Base-by-base conservation (phyloP, 2,797 vertebrate genomes). In the Caiman crocodilus region DNA sequence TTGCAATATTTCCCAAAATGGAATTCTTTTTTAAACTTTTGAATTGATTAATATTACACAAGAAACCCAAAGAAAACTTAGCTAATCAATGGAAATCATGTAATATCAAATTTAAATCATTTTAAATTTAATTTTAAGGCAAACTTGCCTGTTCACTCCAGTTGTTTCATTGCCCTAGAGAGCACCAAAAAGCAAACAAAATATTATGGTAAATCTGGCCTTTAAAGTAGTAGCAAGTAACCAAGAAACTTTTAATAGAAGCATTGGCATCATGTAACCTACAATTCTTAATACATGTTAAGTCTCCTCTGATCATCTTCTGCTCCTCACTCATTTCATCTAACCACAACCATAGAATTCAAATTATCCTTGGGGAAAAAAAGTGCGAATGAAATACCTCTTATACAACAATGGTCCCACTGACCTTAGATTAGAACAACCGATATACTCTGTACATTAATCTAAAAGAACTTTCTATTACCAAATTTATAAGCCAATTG, bases 401-500 rank as follows among this genome's bases (percentile, higher is more conserved):
- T 85, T 65, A 28, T 9, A 2, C 20, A 32, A 65, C 42, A 86
- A 50, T 11, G 87, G 28, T 30, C 82, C 75, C 77, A 86, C 79
- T 57, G 42, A 50, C 42, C 42, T 50, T 50, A 79, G 30, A 89
- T 84, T 80, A 79, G 73, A 86, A 74, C 55, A 71, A 85, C 55
- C 14, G 0, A 83, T 80, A 76, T 3, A 9, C 14, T 80, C 74
- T 59, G 65, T 23, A 26, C 18, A 80, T 80, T 89, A 25, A 82
- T 30, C 58, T 71, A n/a, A 64, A 59, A 59, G 58, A 16, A 21
- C 15, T 59, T 59, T 21, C 58, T 59, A 4, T 17, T 14, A 42
- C 69, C 6, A 55, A 4, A 28, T 59, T 8, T 14, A 21, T 4
- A 2, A 10, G 55, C 14, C 0, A 0, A 71, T 18, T 2, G 18